Conservation (phyloP, 2,797 vertebrate species). For the Crenuchus spilurus region DNA sequence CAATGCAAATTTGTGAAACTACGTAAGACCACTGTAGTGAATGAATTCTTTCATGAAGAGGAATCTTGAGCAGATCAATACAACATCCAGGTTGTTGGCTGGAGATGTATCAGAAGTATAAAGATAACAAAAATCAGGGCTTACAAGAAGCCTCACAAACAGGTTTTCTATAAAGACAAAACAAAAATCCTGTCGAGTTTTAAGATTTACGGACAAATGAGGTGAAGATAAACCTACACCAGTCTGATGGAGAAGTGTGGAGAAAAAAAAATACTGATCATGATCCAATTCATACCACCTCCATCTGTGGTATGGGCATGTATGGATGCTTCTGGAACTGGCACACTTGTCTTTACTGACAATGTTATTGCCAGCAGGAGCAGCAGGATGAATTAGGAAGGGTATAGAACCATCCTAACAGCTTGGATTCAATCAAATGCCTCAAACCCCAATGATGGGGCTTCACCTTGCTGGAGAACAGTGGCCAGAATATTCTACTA, state of each 20-base stretch:
- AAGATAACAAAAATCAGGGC: not conserved
- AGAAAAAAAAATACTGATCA: not conserved
- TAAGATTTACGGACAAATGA: not conserved
- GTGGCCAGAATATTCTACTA: no score
- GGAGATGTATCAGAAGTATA: not conserved
- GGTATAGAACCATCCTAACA: not conserved
- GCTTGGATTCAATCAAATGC: not conserved
- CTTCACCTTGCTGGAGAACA: not conserved
- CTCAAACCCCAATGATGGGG: not conserved
- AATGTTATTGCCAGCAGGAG: not conserved
- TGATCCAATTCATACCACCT: not conserved
- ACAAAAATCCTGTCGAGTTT: not conserved
- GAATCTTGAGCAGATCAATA: no score
- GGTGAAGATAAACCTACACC: not conserved
- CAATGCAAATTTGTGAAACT: no score
- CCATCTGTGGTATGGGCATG: not conserved
- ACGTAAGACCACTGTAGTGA: no score
- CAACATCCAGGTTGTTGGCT: no score
- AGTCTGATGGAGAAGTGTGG: not conserved
- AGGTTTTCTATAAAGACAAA: not conserved
- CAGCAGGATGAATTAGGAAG: not conserved
- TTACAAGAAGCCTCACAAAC: not conserved
- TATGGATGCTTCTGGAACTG: not conserved
- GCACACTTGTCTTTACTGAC: constrained; percentile 4
- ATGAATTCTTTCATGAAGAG: no score